A percentile compares a stretch with the other conserved stretches of the same genome.
These are phyloP conservation scores for Hiodon tergisus DNA, from an alignment of 2,113 vertebrate genomes.

Conservation along the genomic window DNA sequence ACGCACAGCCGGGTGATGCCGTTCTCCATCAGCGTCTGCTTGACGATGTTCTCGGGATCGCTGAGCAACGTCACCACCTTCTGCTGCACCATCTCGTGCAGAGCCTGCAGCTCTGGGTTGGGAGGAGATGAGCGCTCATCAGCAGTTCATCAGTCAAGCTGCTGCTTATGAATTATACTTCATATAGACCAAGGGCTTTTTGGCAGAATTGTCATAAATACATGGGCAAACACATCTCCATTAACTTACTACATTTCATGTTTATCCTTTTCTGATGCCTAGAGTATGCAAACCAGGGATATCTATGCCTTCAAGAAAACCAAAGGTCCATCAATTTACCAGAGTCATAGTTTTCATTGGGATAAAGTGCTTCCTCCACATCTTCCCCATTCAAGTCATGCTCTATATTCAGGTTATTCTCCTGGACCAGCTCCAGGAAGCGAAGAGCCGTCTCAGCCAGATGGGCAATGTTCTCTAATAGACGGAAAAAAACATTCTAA, in stretches of 20 bases:
- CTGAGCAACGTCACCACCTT: constrained; percentile 96
- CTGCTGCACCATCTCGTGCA: constrained; percentile 99
- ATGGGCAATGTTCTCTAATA: constrained; percentile 89
- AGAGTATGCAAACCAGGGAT: background rate
- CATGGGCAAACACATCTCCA: too few relatives aligned
- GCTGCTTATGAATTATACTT: too few relatives aligned
- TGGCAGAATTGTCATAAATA: too few relatives aligned
- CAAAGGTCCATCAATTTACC: constrained; percentile 54
- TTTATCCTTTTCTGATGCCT: background rate
- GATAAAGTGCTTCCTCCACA: constrained; percentile 77
- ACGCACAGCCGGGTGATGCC: constrained; percentile 96
- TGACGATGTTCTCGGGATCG: constrained; percentile 95
- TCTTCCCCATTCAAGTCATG: constrained; percentile 85
- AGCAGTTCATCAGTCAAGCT: too few relatives aligned
- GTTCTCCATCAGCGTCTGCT: constrained; percentile 95
- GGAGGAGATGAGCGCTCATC: background rate
- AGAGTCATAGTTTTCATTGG: constrained; percentile 92
- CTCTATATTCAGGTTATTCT: constrained; percentile 89
- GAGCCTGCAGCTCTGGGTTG: constrained; percentile 83
- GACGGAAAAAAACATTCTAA: background rate
- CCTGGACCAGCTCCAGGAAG: constrained; percentile 91
- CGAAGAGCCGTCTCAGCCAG: constrained; percentile 93
- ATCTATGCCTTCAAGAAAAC: background rate
- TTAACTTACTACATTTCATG: too few relatives aligned
- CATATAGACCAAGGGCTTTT: too few relatives aligned